Base-by-base conservation (phyloP, 2,888 invertebrate genomes). In the Phragmatobia fuliginosa region DNA sequence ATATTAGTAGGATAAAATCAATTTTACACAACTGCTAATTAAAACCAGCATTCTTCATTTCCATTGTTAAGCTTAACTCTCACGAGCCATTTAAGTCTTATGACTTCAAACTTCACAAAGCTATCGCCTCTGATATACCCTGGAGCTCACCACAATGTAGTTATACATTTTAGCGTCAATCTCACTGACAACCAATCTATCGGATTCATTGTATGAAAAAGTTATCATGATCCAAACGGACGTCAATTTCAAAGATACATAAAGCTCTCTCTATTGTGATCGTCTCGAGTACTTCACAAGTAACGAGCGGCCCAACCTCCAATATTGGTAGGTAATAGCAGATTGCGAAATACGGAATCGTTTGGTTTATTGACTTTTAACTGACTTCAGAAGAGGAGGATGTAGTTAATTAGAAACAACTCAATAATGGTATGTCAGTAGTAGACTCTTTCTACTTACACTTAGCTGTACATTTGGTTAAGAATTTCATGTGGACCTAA, bases 121-220 rank as follows among this genome's bases (percentile, higher is more conserved):
- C 56, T 72, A 58, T 61, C 28, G 45, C 31, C 58, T 68, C 65
- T 36, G 41, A 62, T 71, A 66, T 67, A 68, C 62, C 67, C 73
- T 69, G 61, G 63, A 69, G 77, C 70, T 67, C 31, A 52, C 67
- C 56, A 79, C 75, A 80, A 79, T 81, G 71, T 75, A 70, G 60
- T 58, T 45, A 70, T 82, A 80, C 73, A 82, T 81, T 81, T 82
- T 82, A 78, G 78, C 78, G 80, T 81, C 78, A 81, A 76, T 82
- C 76, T 78, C 45, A 60, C 71, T 73, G 81, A 81, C 82, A 81
- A 76, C 74, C 78, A 71, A 80, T 82, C 82, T 74, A 73, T 80
- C 56, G 74, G 68, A 76, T 80, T 80, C 82, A 80, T 80, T 75
- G 63, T 78, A 58, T 73, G 74, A 82, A 80, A 80, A 78, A 76